A percentile compares a stretch with the other conserved stretches of the same genome.
Conservation (phyloP, 2,113 vertebrate genomes). For the Malaclemys terrapin region DNA sequence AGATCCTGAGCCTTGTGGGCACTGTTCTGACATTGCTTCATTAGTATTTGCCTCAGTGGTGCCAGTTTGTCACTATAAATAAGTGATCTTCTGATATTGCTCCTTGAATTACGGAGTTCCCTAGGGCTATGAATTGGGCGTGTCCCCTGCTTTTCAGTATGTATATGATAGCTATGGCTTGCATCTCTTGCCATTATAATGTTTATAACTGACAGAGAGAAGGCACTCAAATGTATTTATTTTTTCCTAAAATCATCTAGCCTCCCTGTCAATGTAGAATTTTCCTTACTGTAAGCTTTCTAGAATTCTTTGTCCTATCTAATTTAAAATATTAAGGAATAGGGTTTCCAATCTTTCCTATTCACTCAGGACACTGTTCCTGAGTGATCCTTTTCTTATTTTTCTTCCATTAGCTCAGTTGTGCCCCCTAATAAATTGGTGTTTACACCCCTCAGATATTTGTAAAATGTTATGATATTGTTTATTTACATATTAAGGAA, state of each 20-base stretch:
- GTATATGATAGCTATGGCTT: conserved; percentile 9
- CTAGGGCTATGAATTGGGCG: conserved; percentile 68
- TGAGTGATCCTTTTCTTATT: background rate
- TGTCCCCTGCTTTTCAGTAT: conserved; percentile 7
- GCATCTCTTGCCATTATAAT: background rate
- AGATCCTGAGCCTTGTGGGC: conserved; percentile 51
- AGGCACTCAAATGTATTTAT: background rate
- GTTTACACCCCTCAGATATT: background rate
- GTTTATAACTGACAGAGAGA: background rate
- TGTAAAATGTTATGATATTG: background rate
- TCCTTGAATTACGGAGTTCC: conserved; percentile 64
- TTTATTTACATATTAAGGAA: background rate
- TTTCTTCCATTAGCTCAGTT: background rate
- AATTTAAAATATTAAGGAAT: background rate
- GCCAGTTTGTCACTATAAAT: conserved; percentile 69
- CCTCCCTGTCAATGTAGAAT: background rate
- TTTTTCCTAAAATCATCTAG: background rate
- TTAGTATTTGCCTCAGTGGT: conserved; percentile 73
- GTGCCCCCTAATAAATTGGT: background rate
- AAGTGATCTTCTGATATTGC: conserved; percentile 56
- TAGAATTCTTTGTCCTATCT: background rate
- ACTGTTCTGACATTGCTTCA: conserved; percentile 53
- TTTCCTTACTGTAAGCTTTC: background rate
- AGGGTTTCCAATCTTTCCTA: background rate
- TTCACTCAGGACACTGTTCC: background rate